A percentile compares a stretch with the other conserved stretches of the same genome.
Conservation (phyloP, 2,113 vertebrate genomes). For the Halcyon malimbica region DNA sequence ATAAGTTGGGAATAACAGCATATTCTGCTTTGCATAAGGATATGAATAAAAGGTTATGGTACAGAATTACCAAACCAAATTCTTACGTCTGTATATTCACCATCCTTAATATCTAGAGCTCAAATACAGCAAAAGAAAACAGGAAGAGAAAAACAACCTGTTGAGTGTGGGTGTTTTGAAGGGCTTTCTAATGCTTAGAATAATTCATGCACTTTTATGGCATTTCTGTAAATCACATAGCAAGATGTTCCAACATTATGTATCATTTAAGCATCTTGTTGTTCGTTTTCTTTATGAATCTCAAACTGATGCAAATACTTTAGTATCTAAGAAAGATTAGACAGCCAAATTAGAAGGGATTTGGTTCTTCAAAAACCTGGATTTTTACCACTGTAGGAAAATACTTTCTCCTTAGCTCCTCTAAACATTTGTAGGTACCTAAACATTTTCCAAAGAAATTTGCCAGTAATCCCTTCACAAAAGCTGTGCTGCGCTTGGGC, state of each 20-base stretch:
- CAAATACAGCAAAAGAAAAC: background rate
- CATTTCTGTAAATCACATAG: background rate
- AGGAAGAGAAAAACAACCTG: background rate
- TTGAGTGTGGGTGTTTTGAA: slow-evolving; percentile 39
- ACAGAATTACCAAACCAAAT: background rate
- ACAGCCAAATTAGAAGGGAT: background rate
- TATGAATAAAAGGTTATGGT: background rate
- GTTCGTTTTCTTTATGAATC: background rate
- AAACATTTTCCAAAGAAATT: background rate
- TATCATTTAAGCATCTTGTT: background rate
- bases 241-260: background rate
- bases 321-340: background rate
- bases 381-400: background rate
- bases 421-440: background rate
- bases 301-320: background rate
- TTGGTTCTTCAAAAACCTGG: background rate
- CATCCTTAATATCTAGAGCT: background rate
- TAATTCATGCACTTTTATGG: background rate
- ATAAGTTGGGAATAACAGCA: background rate
- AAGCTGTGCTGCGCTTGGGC: background rate
- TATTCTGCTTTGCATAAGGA: background rate
- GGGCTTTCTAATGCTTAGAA: background rate
- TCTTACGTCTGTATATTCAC: background rate
- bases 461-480: background rate
- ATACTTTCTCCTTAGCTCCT: background rate